phyloP scores from a whole-genome alignment of 2,888 invertebrate genomes.

The Drosophila cognata region DNA sequence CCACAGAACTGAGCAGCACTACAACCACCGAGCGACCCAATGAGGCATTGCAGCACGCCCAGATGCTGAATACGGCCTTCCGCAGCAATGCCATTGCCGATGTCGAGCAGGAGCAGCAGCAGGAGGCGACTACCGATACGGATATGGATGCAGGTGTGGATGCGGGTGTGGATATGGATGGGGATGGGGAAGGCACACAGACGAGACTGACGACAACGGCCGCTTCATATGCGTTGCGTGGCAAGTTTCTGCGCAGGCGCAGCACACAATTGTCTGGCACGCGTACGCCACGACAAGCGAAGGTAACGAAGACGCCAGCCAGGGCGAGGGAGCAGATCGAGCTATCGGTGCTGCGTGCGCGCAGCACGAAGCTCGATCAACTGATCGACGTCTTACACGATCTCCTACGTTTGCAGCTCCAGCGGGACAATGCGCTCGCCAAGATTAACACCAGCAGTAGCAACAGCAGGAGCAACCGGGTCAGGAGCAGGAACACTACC shows the following conservation, averaged over 20 bases:
- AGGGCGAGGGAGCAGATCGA: slow-evolving; percentile 2
- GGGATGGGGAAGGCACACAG: slow-evolving; percentile 5
- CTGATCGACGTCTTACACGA: slow-evolving; percentile 76
- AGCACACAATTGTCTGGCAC: slow-evolving; percentile 41
- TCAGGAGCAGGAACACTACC: neutral
- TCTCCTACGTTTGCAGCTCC: slow-evolving; percentile 60
- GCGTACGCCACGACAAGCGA: slow-evolving; percentile 55
- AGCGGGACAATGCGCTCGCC: slow-evolving; percentile 37
- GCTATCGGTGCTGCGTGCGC: slow-evolving; percentile 29
- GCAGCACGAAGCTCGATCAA: slow-evolving; percentile 71
- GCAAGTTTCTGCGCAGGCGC: slow-evolving; percentile 69
- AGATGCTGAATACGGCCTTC: slow-evolving; percentile 34
- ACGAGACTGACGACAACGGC: neutral
- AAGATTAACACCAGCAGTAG: neutral
- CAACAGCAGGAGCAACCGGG: neutral
- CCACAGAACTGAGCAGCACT: slow-evolving; percentile 9
- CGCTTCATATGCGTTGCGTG: slow-evolving; percentile 72
- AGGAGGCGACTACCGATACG: slow-evolving; percentile 1
- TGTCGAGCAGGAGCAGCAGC: neutral
- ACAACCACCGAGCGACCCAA: slow-evolving; percentile 25
- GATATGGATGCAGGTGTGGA: neutral
- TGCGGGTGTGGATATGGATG: neutral
- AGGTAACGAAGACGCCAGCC: slow-evolving; percentile 16
- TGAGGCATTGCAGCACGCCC: slow-evolving; percentile 17
- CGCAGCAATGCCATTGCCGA: slow-evolving; percentile 15